Conservation (phyloP, 1,140 invertebrate genomes). For the Wiebesia pumilae region DNA sequence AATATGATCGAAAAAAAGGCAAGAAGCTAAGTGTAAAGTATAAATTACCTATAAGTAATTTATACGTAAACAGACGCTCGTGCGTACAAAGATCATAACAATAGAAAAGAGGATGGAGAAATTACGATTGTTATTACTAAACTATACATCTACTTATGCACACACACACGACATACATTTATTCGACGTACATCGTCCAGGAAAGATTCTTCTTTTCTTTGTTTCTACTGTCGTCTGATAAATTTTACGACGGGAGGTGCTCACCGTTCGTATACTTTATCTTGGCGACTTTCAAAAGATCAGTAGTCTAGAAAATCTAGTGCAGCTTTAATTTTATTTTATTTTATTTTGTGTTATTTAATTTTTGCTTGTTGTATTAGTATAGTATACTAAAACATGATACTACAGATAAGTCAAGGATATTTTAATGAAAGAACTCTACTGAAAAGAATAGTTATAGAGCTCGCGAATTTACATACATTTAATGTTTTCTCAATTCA, state of each 20-base stretch:
- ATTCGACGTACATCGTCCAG: conserved; percentile 16
- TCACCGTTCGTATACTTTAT: conserved; percentile 16
- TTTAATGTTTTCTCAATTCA: not conserved
- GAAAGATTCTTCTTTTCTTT: conserved; percentile 25
- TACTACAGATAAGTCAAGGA: not conserved
- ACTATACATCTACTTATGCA: not conserved
- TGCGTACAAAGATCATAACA: conserved; percentile 36
- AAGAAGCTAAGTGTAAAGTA: not conserved
- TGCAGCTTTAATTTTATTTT: conserved; percentile 28
- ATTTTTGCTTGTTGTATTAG: conserved; percentile 1
- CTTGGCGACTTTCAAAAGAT: conserved; percentile 44
- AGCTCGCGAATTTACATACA: not conserved
- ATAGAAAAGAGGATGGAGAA: conserved; percentile 44
- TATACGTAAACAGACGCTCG: not conserved
- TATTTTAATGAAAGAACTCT: not conserved
- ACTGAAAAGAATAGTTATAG: not conserved
- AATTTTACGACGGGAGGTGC: conserved; percentile 48
- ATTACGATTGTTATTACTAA: conserved; percentile 45
- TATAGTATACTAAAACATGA: not conserved
- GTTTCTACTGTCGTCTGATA: conserved; percentile 36
- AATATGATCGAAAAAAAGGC: not conserved
- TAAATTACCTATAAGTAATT: too few relatives aligned
- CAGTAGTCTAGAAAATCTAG: not conserved
- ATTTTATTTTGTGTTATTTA: conserved; percentile 26
- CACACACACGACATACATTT: conserved; percentile 2